Evolutionary conservation across 2,797 vertebrate species (phyloP), one percentile per base, ranked within the genome.

Genomic region (Alcedo atthis): DNA sequence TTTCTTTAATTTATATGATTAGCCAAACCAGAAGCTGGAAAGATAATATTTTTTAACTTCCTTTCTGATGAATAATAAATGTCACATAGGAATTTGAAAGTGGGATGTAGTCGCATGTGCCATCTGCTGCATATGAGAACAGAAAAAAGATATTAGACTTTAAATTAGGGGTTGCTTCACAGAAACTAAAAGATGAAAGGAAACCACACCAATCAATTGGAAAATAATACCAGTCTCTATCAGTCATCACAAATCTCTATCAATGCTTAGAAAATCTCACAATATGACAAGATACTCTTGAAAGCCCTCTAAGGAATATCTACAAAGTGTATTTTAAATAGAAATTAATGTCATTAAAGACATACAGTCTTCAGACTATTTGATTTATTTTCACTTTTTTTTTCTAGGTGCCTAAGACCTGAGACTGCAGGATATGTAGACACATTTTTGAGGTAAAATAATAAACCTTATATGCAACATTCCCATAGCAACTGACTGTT

Each of bases 41-140:
- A 96, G 90, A 95, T 94, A 97, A 95, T 96, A 93, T 96, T 97
- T 97, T 96, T 93, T 87, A 90, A 95, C 96, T 98, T 98, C 95
- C 96, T 97, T 97, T 97, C 96, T 96, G 93, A 97, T 97, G 96
- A 98, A 98, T 98, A 97, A 98, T 97, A 97, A 97, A 97, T 97
- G 97, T 94, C 97, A 96, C 96, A 85, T 94, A 97, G 96, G 97
- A 97, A 97, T 97, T 97, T 88, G 69, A 94, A 97, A 94, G 95
- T 96, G 97, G 97, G 97, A 98, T 96, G 96, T 88, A 93, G 96
- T 95, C 49, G 37, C 78, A 70, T 92, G 80, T 91, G 92, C 97
- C 97, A 97, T 97, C 97, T 97, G 97, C 96, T 97, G 54, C 25
- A 15, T 81, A 80, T 59, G 92, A 85, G 84, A 96, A 94, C 74